Base-by-base conservation (phyloP, 2,113 vertebrate species). In the Eurystomus gularis region DNA sequence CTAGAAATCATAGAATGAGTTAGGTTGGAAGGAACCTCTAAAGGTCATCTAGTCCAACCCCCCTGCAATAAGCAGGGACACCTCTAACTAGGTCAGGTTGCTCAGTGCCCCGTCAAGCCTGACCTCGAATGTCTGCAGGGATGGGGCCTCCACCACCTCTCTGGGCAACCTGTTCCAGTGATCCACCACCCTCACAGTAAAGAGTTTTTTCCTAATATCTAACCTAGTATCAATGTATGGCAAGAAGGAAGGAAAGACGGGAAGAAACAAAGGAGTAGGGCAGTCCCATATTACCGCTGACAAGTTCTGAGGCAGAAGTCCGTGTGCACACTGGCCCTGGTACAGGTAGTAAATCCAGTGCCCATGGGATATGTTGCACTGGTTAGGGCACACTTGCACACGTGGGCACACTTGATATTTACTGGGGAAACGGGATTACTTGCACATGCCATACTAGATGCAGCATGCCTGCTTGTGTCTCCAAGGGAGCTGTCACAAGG, bases 181-280 rank as follows among this genome's bases (percentile, higher is more conserved):
- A n/a, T n/a, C n/a, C n/a, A n/a, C n/a, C n/a, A n/a, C n/a, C n/a
- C n/a, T n/a, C n/a, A n/a, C n/a, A n/a, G n/a, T n/a, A n/a, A n/a
- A n/a, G n/a, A n/a, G n/a, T n/a, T n/a, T n/a, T n/a, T n/a, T n/a
- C n/a, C n/a, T n/a, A n/a, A n/a, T n/a, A n/a, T n/a, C n/a, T n/a
- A n/a, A n/a, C n/a, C n/a, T n/a, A n/a, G n/a, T 5, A 13, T 17
- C 25, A 17, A 2, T 1, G 20, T n/a, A 28, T 1, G 33, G 21
- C 31, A 54, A 54, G 44, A 6, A 46, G 31, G 71, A 54, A 55
- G 60, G 61, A 80, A 79, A 84, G 40, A 29, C 2, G 5, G 69
- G 31, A 49, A 65, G 39, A 71, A 51, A 13, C 20, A 62, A 44
- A 46, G 60, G 37, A 69, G 17, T 17, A 65, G 61, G 35, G 26